Evolutionary conservation across 1,140 invertebrate genomes (phyloP).

Genomic region (Dendrolimus kikuchii): DNA sequence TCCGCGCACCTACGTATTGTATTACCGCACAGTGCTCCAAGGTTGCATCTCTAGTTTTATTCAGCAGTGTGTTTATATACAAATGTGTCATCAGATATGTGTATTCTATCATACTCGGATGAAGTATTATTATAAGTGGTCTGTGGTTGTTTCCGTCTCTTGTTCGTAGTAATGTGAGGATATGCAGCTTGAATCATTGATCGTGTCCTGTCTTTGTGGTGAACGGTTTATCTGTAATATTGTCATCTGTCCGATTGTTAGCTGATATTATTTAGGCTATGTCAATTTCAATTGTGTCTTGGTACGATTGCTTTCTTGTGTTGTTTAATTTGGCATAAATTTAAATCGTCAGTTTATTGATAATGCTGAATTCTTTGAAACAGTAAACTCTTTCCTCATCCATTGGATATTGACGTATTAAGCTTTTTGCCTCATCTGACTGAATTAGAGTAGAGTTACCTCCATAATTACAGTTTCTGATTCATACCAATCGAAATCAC

Average conservation of each 20-base stretch:
- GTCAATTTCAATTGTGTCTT: too few relatives aligned
- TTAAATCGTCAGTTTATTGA: too few relatives aligned
- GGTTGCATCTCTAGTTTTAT: conserved; percentile 2
- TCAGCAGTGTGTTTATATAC: conserved; percentile 1
- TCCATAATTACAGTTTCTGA: too few relatives aligned
- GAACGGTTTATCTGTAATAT: background rate
- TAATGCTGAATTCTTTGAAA: too few relatives aligned
- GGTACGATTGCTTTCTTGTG: too few relatives aligned
- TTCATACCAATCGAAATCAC: too few relatives aligned
- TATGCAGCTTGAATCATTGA: conserved; percentile 36
- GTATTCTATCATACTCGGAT: too few relatives aligned
- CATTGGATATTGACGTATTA: too few relatives aligned
- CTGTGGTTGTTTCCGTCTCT: conserved; percentile 12
- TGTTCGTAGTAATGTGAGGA: conserved; percentile 30
- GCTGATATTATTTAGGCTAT: background rate
- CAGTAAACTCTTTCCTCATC: too few relatives aligned
- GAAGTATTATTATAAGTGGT: background rate
- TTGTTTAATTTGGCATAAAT: too few relatives aligned
- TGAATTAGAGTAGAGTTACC: too few relatives aligned
- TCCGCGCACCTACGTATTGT: conserved; percentile 16
- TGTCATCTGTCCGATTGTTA: background rate
- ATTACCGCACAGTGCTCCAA: conserved; percentile 14
- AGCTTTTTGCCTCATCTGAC: too few relatives aligned
- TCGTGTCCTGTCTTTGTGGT: conserved; percentile 42
- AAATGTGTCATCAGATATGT: conserved; percentile 3